Conservation (phyloP, 2,113 vertebrate species). For the cat (Felis catus) region F.catus_Fca126_mat1.0 CM031428.1:23509001-23509500, state of each 20-base stretch:
- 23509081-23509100: constrained; percentile 25
- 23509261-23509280: too few relatives aligned
- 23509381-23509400: neutral
- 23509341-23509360: neutral
- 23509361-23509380: neutral
- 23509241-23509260: too few relatives aligned
- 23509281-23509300: too few relatives aligned
- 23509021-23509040: constrained; percentile 5
- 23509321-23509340: neutral
- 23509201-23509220: too few relatives aligned
- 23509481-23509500: neutral
- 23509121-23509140: too few relatives aligned
- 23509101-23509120: too few relatives aligned
- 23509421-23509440: neutral
- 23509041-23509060: constrained; percentile 14
- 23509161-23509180: too few relatives aligned
- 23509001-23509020: constrained; percentile 32
- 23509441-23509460: neutral
- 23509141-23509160: too few relatives aligned
- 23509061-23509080: neutral
- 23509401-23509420: neutral
- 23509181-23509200: too few relatives aligned
- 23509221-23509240: too few relatives aligned
- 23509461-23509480: neutral
- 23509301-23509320: neutral